Evolutionary conservation across 2,113 vertebrate genomes (phyloP), one percentile per base, ranked within the genome.

Genomic region (Platysteira castanea): DNA sequence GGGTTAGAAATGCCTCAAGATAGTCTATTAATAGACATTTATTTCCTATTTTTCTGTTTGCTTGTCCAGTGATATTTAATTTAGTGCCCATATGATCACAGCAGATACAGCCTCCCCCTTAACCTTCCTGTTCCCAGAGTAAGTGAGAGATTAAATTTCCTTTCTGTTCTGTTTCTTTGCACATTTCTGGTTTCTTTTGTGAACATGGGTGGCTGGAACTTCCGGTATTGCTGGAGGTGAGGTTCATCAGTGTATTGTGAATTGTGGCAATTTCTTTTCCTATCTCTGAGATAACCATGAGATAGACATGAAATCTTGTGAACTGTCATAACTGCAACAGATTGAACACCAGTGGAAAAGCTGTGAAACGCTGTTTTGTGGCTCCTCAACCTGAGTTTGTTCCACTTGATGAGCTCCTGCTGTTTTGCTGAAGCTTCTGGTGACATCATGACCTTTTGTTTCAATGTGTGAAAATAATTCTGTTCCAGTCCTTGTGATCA

Each of bases 31-130:
- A 21, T 35, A 47, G 86, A 77, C 9, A 19, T 30, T 31, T 41
- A 10, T 56, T 71, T 84, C 21, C 9, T 53, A 4, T 56, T 90
- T 84, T 86, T 89, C 33, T 50, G 35, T 56, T 81, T 89, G 14
- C 7, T 84, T 65, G 8, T 37, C 41, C 27, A 57, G 37, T 49
- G 31, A 7, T 61, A 65, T 35, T 87, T 84, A 33, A 5, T 63
- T 63, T 30, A 42, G 9, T 39, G 14, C 6, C 17, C 2, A 0
- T 9, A 39, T 2, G 5, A 64, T 50, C 15, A n/a, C 21, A 50
- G 8, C 19, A 61, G 15, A n/a, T 22, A 15, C 30, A 75, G 57
- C 14, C 61, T 9, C 1, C 5, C 21, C 17, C 57, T 70, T 54
- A 42, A 49, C 24, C 17, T 80, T 50, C 0, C 0, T 26, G 7